Base-by-base conservation (phyloP, 2,888 invertebrate species). In the Tineola bisselliella region DNA sequence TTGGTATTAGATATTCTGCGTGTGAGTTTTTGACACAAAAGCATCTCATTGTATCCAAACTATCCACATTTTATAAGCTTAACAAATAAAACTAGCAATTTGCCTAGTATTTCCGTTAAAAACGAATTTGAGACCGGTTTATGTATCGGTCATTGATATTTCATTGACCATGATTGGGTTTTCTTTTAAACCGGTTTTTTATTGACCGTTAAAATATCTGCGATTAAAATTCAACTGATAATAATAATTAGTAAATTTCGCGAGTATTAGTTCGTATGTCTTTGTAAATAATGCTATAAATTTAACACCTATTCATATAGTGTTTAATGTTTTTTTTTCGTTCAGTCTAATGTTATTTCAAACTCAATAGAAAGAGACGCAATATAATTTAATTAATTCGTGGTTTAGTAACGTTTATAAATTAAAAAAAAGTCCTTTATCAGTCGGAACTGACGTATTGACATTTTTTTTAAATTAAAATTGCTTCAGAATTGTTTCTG, bases 91-190 rank as follows among this genome's bases (percentile, higher is more conserved):
- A 33, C 33, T 13, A 33, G 33, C 58, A 33, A 58, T 58, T 58
- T 58, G 33, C 33, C 58, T 33, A 33, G 15, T 33, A 58, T 58
- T 67, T 68, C 67, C 64, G 69, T 67, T 65, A 65, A 65, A 65
- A 69, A 68, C 67, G 66, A 63, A 64, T 61, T 60, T 33, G 62
- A 19, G 63, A 72, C 71, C 70, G 69, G 75, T 74, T 73, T 57
- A 13, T 33, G 58, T 33, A 58, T 58, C 62, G 66, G 65, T 65
- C 70, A 74, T 73, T 73, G 71, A 74, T 71, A 66, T 69, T 66
- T 69, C 62, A 61, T 65, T 66, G 63, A 62, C 64, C 63, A 63
- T 70, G 73, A 73, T 73, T 70, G 66, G 66, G 61, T 62, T 63
- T 58, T 33, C 30, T 58, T 13, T 38, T 18, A 62, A 15, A 44